Base-by-base conservation (phyloP, 2,113 vertebrate species). In the Psephotus haematonotus region DNA sequence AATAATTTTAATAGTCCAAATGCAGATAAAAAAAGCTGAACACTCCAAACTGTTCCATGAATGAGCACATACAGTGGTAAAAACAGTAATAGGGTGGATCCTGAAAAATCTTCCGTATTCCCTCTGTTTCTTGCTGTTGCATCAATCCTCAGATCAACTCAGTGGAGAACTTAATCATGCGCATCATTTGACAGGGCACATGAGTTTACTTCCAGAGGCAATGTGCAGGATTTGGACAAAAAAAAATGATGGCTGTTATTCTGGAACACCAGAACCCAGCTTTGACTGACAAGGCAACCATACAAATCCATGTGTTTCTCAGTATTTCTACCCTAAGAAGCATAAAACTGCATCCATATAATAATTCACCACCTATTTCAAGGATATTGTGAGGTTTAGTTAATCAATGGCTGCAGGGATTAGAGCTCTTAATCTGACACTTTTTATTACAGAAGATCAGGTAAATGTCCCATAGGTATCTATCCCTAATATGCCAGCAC, bases 201-300 rank as follows among this genome's bases (percentile, higher is more conserved):
- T 6, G 13, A 59, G 31, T 44, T 80, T 25, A 14, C 86, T 60
- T 52, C 17, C 35, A 82, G 86, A 43, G 59, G 35, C 63, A 86
- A 53, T 3, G 65, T 5, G 37, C 28, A 75, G 65, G 31, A 6
- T 62, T 17, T 46, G 63, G 37, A 59, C 22, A 2, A 20, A 33
- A 20, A 52, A 8, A 11, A 6, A n/a, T 6, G 4, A 29, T 50
- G 49, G 29, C 1, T 1, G 4, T 3, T 10, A 44, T 8, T 63
- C 24, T 6, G 29, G 35, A 44, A 19, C 9, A 67, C 16, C 46
- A 74, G 50, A 33, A 27, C 17, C 20, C 70, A 79, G 67, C 67
- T 60, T 16, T 31, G 74, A 23, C 25, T 63, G 47, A 59, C 15
- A 12, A 9, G 8, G 67, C 57, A 76, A 59, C 68, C 24, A 35